phyloP scores from a whole-genome alignment of 2,797 vertebrate species.

The Lagocephalus sceleratus region DNA sequence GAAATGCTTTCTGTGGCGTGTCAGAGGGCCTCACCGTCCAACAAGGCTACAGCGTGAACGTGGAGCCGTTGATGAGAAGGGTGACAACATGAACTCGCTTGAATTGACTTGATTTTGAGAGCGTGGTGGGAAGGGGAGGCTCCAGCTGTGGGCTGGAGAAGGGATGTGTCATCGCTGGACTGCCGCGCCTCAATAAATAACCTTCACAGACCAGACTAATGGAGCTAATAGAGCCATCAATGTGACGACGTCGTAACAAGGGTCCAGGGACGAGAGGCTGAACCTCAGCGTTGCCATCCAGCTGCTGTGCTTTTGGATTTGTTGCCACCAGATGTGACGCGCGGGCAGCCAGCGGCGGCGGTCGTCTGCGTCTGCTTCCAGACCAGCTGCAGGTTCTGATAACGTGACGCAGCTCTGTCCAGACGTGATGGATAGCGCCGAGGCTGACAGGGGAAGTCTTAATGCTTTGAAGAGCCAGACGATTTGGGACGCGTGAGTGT shows the following conservation, averaged over 20 bases:
- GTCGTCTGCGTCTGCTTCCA: background rate
- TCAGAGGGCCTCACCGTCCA: too few relatives aligned
- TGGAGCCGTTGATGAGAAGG: too few relatives aligned
- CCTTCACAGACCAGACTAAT: slow-evolving; percentile 11
- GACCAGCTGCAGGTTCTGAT: background rate
- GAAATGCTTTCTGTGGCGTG: too few relatives aligned
- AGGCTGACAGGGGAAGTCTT: too few relatives aligned
- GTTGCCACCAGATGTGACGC: slow-evolving; percentile 7
- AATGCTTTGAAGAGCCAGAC: too few relatives aligned
- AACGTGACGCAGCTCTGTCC: background rate
- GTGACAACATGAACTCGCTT: too few relatives aligned
- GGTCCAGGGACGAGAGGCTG: slow-evolving; percentile 10
- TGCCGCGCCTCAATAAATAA: too few relatives aligned
- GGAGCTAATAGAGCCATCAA: slow-evolving; percentile 25
- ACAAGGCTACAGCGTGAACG: too few relatives aligned
- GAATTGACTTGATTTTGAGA: slow-evolving; percentile 1
- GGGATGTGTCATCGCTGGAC: too few relatives aligned
- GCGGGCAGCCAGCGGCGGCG: background rate
- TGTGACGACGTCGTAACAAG: slow-evolving; percentile 22
- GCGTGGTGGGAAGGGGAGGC: too few relatives aligned
- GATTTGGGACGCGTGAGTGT: too few relatives aligned
- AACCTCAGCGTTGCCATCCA: background rate
- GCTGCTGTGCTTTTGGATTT: slow-evolving; percentile 5
- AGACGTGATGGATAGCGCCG: background rate
- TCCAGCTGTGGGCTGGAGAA: too few relatives aligned